Evolutionary conservation across 2,888 invertebrate genomes (phyloP).

Genomic region (Anorthoa munda): DNA sequence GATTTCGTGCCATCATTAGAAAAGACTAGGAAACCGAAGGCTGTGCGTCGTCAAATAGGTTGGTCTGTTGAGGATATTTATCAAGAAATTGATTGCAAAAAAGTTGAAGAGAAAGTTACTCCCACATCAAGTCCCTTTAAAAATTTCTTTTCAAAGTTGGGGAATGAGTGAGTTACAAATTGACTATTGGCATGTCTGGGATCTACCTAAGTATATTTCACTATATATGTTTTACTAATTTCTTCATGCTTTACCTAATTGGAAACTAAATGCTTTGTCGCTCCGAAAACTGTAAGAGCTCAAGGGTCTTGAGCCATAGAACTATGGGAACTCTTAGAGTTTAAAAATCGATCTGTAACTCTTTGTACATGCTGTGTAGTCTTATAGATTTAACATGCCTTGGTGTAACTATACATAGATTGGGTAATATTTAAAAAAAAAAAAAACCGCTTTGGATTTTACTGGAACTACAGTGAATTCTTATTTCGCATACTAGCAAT

Average conservation of each 20-base stretch:
- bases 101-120: slow-evolving; percentile 82
- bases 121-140: slow-evolving; percentile 87
- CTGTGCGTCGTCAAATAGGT: slow-evolving; percentile 87
- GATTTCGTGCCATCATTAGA: slow-evolving; percentile 85
- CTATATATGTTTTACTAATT: slow-evolving; percentile 57
- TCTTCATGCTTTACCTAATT: slow-evolving; percentile 65
- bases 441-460: not conserved
- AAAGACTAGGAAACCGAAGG: slow-evolving; percentile 83
- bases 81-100: slow-evolving; percentile 88
- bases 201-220: slow-evolving; percentile 65
- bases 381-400: slow-evolving; percentile 29
- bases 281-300: slow-evolving; percentile 34
- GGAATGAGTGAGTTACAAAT: slow-evolving; percentile 88
- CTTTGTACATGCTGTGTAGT: not conserved
- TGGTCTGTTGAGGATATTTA: slow-evolving; percentile 89
- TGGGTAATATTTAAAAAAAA: slow-evolving; percentile 4
- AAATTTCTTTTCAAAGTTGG: slow-evolving; percentile 86
- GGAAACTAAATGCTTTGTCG: slow-evolving; percentile 63
- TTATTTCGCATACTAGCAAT: slow-evolving; percentile 14
- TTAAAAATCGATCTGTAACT: not conserved
- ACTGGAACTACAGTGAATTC: slow-evolving; percentile 2
- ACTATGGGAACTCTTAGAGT: not conserved
- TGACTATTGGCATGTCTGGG: slow-evolving; percentile 84
- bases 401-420: slow-evolving; percentile 17
- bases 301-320: not conserved